Base-by-base conservation (phyloP, 2,888 invertebrate genomes). In the Axea sp. region DNA sequence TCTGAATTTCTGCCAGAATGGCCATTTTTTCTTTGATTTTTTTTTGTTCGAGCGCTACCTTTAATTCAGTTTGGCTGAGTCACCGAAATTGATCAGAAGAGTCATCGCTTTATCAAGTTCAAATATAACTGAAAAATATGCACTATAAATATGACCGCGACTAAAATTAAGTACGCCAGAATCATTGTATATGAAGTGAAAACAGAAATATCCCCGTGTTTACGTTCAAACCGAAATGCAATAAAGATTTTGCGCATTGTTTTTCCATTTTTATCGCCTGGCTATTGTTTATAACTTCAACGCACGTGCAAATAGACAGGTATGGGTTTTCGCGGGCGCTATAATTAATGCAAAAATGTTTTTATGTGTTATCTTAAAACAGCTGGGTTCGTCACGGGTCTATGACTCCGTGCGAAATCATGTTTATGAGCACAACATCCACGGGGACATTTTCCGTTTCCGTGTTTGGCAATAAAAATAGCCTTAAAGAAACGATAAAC, bases 1-100 rank as follows among this genome's bases (percentile, higher is more conserved):
- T 59, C 59, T 69, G 69, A 69, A 53, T 30, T 69, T 41, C 28
- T 60, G 69, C 69, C 69, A 69, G 31, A 39, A 6, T 43, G 7
- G 22, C 7, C 49, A 49, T 62, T 53, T 69, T 68, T 53, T n/a
- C n/a, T n/a, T n/a, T n/a, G n/a, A n/a, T n/a, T n/a, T n/a, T n/a
- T n/a, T n/a, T n/a, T n/a, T n/a, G n/a, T 41, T 19, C 19, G 19
- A 19, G 4, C 3, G 4, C 4, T 3, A 62, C 62, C 71, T 71
- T 71, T 55, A 30, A 37, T 71, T 62, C 62, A 22, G 37, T 37
- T 41, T 22, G 30, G 35, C 47, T 59, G 53, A 69, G 17, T 69
- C 68, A 60, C 43, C 51, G 30, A 35, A 35, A 37, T 55, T 71
- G 49, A 71, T 62, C 60, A 31, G 14, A 45, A 26, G 24, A 69